Evolutionary conservation across 2,797 vertebrate species (phyloP).

Genomic region (Epinephelus awoara): DNA sequence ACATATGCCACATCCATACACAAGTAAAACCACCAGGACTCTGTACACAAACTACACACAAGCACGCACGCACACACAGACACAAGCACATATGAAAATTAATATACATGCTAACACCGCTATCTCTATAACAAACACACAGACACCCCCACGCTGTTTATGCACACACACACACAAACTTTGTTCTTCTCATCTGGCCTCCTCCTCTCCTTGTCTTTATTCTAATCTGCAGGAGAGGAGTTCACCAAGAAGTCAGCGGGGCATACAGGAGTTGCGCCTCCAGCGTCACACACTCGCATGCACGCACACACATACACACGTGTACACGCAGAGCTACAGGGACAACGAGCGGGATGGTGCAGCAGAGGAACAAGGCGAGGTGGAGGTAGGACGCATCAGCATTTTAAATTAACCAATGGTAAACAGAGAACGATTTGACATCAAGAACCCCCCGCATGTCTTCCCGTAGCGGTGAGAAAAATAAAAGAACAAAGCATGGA

Average conservation of each 20-base stretch:
- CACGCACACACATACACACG: slow-evolving; percentile 9
- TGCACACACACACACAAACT: slow-evolving; percentile 35
- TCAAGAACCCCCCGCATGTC: slow-evolving; percentile 35
- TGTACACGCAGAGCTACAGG: slow-evolving; percentile 49
- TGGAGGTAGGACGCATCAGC: slow-evolving; percentile 61
- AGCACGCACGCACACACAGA: background rate
- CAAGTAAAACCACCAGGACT: slow-evolving; percentile 42
- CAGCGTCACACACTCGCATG: slow-evolving; percentile 58
- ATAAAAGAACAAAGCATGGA: slow-evolving; percentile 42
- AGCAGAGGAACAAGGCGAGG: slow-evolving; percentile 56
- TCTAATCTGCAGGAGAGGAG: slow-evolving; percentile 81
- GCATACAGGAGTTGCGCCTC: slow-evolving; percentile 72
- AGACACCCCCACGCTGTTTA: slow-evolving; percentile 5
- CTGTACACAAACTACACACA: slow-evolving; percentile 42
- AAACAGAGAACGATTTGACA: slow-evolving; percentile 57
- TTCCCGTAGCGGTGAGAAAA: slow-evolving; percentile 26
- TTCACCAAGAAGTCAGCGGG: slow-evolving; percentile 85
- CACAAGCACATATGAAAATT: slow-evolving; percentile 20
- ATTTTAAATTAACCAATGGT: slow-evolving; percentile 69
- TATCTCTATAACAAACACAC: slow-evolving; percentile 26
- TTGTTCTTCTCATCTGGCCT: slow-evolving; percentile 73
- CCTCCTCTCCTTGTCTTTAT: slow-evolving; percentile 71
- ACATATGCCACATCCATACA: slow-evolving; percentile 65
- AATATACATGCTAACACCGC: slow-evolving; percentile 16
- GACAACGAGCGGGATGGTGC: slow-evolving; percentile 54